Conservation (phyloP, 2,797 vertebrate species). For the Mionectes olivaceus region DNA sequence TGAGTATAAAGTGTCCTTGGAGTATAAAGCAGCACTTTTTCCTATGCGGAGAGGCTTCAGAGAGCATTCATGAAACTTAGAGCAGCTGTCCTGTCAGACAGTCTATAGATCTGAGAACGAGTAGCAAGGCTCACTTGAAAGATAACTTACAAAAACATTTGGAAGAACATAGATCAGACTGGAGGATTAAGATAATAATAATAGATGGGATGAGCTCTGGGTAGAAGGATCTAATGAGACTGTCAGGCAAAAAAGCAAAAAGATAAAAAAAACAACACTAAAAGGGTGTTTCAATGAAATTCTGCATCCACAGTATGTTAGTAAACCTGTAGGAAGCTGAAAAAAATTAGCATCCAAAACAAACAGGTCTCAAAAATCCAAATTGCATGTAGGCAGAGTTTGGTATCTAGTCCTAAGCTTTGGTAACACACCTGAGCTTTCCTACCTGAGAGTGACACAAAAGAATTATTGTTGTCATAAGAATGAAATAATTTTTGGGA, state of each 20-base stretch:
- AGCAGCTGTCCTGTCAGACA: not conserved
- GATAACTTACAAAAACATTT: not conserved
- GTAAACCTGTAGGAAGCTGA: not conserved
- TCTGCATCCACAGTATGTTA: not conserved
- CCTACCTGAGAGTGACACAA: not conserved
- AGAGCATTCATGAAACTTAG: not conserved
- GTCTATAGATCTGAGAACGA: not conserved
- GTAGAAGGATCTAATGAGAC: not conserved
- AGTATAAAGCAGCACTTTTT: not conserved
- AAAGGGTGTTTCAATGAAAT: not conserved
- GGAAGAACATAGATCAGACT: not conserved
- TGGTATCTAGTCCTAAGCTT: not conserved
- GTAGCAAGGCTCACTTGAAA: not conserved
- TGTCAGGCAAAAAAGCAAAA: not conserved
- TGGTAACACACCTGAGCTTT: not conserved
- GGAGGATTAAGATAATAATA: not conserved
- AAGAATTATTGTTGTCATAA: not conserved
- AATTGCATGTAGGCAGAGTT: not conserved
- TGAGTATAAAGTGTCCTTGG: not conserved
- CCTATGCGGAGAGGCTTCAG: not conserved
- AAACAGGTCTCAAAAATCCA: not conserved
- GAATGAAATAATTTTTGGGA: not conserved
- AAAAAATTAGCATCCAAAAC: not conserved
- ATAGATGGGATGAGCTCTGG: not conserved
- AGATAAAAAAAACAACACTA: not conserved